Evolutionary conservation across 1,140 invertebrate species (phyloP), one percentile per base, ranked within the genome.

Genomic region (Catajapyx aquilonaris): DNA sequence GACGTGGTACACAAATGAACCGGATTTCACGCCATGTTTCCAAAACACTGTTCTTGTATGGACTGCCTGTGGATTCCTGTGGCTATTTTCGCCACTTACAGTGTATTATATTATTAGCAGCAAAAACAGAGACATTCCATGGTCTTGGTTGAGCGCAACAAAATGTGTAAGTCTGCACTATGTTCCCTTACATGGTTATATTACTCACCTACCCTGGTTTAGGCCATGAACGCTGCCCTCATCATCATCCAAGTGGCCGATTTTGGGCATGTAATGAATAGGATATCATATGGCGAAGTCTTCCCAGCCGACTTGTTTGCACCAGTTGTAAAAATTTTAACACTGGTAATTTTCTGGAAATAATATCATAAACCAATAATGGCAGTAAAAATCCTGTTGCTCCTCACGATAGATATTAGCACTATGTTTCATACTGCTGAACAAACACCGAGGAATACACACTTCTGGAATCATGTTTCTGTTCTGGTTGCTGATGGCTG

Each of bases 11-110:
- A 83, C 81, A 13, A 57, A 67, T 13, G 62, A 73, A 54, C 86
- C 87, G 30, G 73, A 86, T 51, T 66, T 93, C 34, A 83, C 83
- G 38, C 59, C n/a, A n/a, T n/a, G n/a, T n/a, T n/a, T n/a, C n/a
- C n/a, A n/a, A n/a, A n/a, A n/a, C n/a, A n/a, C n/a, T 64, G 55
- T 93, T 86, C 56, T 87, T 91, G 57, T 85, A 32, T 91, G 85
- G 83, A 54, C 70, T 30, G 88, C 91, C 4, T 88, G 83, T 56
- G 51, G 66, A 15, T 87, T 85, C 55, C 57, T 93, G 3, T 88
- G 81, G 78, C 36, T 73, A 0, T 76, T 80, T 46, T 62, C 74
- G 4, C 58, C 73, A 4, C 55, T 88, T 20, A 81, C 91, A 50
- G 55, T 76, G 11, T 80, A 71, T 51, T 81, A 81, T 48, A 65